Conservation (phyloP, 2,888 invertebrate species). For the Parnassius orleans region DNA sequence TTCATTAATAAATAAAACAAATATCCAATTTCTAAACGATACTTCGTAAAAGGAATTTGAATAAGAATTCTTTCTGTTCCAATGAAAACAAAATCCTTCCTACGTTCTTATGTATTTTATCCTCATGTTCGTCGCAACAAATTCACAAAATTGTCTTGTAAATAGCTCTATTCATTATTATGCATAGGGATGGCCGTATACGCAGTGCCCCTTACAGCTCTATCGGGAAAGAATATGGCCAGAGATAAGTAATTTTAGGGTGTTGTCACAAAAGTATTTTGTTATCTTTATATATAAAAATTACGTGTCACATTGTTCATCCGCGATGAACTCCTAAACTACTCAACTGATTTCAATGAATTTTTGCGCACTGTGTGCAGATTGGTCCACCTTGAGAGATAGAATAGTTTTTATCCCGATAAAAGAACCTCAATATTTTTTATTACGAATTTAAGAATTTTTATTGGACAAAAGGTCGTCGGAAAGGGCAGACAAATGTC, state of each 20-base stretch:
- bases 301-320: too few relatives aligned
- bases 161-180: constrained; percentile 8
- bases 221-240: constrained; percentile 1
- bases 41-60: neutral
- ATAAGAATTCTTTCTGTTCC: neutral
- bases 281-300: too few relatives aligned
- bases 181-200: constrained; percentile 2
- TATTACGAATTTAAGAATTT: too few relatives aligned
- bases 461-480: too few relatives aligned
- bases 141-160: constrained; percentile 3
- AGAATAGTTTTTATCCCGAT: too few relatives aligned
- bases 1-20: too few relatives aligned
- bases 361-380: too few relatives aligned
- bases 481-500: too few relatives aligned
- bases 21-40: neutral
- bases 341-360: too few relatives aligned
- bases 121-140: neutral
- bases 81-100: neutral
- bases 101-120: neutral
- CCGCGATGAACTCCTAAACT: too few relatives aligned
- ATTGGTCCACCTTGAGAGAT: too few relatives aligned
- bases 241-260: neutral
- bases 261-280: neutral
- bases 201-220: neutral
- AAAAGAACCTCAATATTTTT: too few relatives aligned